phyloP scores from a whole-genome alignment of 1,140 invertebrate genomes.

The Holcopasites calliopsidis region DNA sequence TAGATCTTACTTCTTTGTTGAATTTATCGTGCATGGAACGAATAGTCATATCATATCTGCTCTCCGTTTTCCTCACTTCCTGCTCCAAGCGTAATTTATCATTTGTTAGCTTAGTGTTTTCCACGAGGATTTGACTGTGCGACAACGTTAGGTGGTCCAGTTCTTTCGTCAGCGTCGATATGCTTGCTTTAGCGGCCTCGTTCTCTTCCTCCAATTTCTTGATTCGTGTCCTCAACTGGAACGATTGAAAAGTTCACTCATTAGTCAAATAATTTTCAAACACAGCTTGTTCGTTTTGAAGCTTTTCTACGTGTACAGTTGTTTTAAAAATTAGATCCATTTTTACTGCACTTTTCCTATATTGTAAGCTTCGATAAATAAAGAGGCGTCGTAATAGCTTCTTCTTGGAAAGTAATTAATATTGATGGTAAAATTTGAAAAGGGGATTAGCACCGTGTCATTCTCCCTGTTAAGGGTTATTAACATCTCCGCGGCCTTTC shows the following conservation, averaged over 20 bases:
- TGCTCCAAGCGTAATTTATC: conserved; percentile 81
- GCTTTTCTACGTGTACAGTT: no score
- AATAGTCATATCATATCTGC: conserved; percentile 66
- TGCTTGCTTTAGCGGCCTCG: conserved; percentile 67
- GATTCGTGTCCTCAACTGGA: conserved; percentile 68
- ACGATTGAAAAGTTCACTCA: conserved; percentile 55
- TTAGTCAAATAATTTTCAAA: no score
- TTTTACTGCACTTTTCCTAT: no score
- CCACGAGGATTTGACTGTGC: conserved; percentile 82
- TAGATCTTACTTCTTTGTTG: conserved; percentile 68
- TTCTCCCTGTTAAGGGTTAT: conserved; percentile 72
- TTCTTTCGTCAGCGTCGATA: conserved; percentile 73
- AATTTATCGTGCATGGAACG: conserved; percentile 73
- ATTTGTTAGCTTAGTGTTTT: conserved; percentile 83
- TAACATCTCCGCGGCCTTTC: conserved; percentile 68
- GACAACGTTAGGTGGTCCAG: conserved; percentile 78
- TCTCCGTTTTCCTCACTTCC: conserved; percentile 74
- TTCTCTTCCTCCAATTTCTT: conserved; percentile 74
- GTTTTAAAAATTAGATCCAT: no score
- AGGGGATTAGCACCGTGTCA: conserved; percentile 61
- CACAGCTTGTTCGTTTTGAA: no score
- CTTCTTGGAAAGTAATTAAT: no score
- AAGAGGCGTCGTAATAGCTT: not conserved
- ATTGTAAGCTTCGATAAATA: not conserved
- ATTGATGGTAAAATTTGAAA: not conserved